Evolutionary conservation across 64 coral and sea anemone genomes (phyloP), one percentile per base, ranked within the genome.

Genomic region (Astreopora myriophthalma): DNA sequence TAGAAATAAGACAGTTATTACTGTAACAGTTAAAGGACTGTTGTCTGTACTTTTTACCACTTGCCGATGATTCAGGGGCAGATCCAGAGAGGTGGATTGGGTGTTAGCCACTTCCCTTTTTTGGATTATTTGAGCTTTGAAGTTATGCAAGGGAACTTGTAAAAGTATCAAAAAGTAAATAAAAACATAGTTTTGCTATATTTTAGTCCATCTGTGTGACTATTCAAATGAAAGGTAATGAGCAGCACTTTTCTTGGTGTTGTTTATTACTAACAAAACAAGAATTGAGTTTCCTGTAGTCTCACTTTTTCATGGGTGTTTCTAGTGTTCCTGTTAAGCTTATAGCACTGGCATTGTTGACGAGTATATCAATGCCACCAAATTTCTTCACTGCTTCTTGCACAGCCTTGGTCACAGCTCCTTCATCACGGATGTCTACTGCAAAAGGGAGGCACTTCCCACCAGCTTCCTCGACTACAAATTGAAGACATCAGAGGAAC

Each of bases 291-390:
- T 14, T 35, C 40, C 40, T 44, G 13, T 34, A 37, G 0, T 48
- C 48, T 55, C 31, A 94, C 92, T 35, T 98, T 90, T 98, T 95
- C 93, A 95, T 95, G 31, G 90, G 87, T 81, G 93, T 94, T 52
- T 92, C 81, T 51, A 95, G 69, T 27, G 96, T 93, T 67, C 93
- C 93, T 65, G 89, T 86, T 30, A 92, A 85, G 32, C 80, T 93
- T 58, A 95, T 95, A 16, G 93, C 93, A 95, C 93, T 95, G 64
- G 93, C 93, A 78, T 98, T 98, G 75, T 98, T 98, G 25, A 98
- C 86, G 16, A 98, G 78, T n/a, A 98, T 92, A 5, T 98, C 96
- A 85, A 98, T 98, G 22, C 93, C 93, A 87, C 96, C 93, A 95
- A 98, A 98, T 35, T 87, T 98, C 86, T 92, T 92, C 29, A 98